Base-by-base conservation (phyloP, 1,140 invertebrate species). In the Sitophilus oryzae region DNA sequence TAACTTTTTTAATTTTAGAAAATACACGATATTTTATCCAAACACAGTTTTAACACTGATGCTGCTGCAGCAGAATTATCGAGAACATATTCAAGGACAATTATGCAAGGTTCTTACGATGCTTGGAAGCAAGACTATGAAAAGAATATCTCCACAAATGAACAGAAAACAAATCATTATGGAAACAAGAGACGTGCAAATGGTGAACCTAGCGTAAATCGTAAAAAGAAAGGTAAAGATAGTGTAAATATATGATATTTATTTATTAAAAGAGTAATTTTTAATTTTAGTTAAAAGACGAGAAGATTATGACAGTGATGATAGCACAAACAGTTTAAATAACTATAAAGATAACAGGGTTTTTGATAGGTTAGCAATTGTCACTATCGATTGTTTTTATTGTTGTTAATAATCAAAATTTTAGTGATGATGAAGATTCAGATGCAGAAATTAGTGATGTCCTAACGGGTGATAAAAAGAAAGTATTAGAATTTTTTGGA, bases 401-500 rank as follows among this genome's bases (percentile, higher is more conserved):
- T 47, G 30, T 46, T n/a, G n/a, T n/a, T n/a, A n/a, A n/a, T n/a
- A n/a, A n/a, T n/a, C n/a, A n/a, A n/a, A n/a, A 14, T 60, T 44
- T 43, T 19, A 52, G 58, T 51, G 46, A 81, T 51, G 82, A 85
- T 74, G 82, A 82, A 37, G 86, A 88, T 66, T 86, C 84, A 9
- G 86, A 89, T 67, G 75, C 77, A 5, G 85, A 88, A 71, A 74
- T 85, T 60, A 80, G 79, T 6, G 78, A 84, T 57, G 80, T 83
- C 53, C 72, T 89, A 56, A 79, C 79, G 0, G 76, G 76, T 23
- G 80, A 86, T 61, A 84, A 87, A 51, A 81, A 80, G 60, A 79
- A 81, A 66, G 87, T 89, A 21, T 82, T 88, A 55, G 81, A 88
- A 37, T 89, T 90, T 66, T 77, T 91, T 61, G 83, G 85, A 69